Percentiles rank a stretch among this genome's conserved stretches.
These are phyloP conservation scores for Phaethon lepturus DNA, from an alignment of 2,113 vertebrate species.

Conservation along the genomic window DNA sequence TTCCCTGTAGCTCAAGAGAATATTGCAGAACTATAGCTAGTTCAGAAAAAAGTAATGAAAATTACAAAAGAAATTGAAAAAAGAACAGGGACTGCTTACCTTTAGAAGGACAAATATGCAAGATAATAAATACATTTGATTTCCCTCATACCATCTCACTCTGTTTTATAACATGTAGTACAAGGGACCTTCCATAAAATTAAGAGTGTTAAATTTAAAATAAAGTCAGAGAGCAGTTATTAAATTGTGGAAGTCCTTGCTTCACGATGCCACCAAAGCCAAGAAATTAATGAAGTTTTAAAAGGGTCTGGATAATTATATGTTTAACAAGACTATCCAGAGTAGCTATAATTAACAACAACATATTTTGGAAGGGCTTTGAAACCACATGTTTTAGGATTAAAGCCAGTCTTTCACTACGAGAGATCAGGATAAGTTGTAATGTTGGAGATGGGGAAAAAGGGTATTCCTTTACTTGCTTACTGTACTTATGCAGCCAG, in stretches of 20 bases:
- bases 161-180: background rate
- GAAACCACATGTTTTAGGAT: slow-evolving; percentile 36
- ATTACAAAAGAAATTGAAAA: background rate
- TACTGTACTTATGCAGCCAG: background rate
- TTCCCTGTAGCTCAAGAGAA: background rate
- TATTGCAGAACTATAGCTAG: background rate
- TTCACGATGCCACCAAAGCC: background rate
- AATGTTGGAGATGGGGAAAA: background rate
- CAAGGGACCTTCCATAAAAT: slow-evolving; percentile 46
- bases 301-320: slow-evolving; percentile 38
- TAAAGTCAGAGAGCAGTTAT: slow-evolving; percentile 28
- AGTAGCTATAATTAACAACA: slow-evolving; percentile 42
- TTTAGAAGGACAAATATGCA: background rate
- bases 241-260: slow-evolving; percentile 32
- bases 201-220: slow-evolving; percentile 44
- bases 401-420: background rate
- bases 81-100: background rate
- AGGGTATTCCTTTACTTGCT: background rate
- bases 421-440: background rate
- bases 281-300: slow-evolving; percentile 56
- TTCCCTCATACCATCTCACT: background rate
- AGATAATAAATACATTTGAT: background rate
- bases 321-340: slow-evolving; percentile 54
- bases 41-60: background rate
- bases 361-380: slow-evolving; percentile 37